Evolutionary conservation across 2,797 vertebrate species (phyloP).

Genomic region (Mionectes olivaceus): DNA sequence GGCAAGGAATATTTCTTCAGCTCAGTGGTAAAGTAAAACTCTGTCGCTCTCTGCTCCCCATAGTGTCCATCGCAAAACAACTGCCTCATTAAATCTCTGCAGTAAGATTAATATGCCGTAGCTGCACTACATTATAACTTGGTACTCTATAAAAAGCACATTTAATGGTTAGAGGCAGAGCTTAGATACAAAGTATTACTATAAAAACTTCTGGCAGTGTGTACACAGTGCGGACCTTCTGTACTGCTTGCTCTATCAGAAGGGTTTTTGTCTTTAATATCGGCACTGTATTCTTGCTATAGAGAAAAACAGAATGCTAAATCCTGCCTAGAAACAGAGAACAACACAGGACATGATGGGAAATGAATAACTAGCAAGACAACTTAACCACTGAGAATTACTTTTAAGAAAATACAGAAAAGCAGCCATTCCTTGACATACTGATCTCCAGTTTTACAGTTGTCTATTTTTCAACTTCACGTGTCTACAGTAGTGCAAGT

Average conservation of each 20-base stretch:
- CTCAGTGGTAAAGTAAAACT: slow-evolving; percentile 91
- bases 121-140: slow-evolving; percentile 88
- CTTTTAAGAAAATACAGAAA: slow-evolving; percentile 44
- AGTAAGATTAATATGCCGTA: slow-evolving; percentile 88
- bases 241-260: slow-evolving; percentile 53
- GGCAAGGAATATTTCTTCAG: slow-evolving; percentile 86
- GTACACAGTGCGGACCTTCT: slow-evolving; percentile 69
- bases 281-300: slow-evolving; percentile 20
- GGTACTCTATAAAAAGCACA: slow-evolving; percentile 87
- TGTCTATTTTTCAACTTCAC: slow-evolving; percentile 34
- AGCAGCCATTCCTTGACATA: slow-evolving; percentile 26
- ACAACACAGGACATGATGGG: background rate
- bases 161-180: slow-evolving; percentile 84
- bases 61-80: slow-evolving; percentile 92
- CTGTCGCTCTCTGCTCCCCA: slow-evolving; percentile 89
- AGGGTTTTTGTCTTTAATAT: slow-evolving; percentile 55
- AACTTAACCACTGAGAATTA: slow-evolving; percentile 34
- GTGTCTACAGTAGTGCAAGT: background rate
- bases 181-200: slow-evolving; percentile 84
- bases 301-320: slow-evolving; percentile 45
- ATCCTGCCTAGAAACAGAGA: slow-evolving; percentile 29
- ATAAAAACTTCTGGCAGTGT: slow-evolving; percentile 82
- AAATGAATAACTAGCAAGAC: slow-evolving; percentile 29
- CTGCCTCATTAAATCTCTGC: slow-evolving; percentile 95
- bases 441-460: background rate